A percentile compares a stretch with the other conserved stretches of the same genome.
Conservation (phyloP, 2,888 invertebrate species). For the Hermaeophaga mercurialis region DNA sequence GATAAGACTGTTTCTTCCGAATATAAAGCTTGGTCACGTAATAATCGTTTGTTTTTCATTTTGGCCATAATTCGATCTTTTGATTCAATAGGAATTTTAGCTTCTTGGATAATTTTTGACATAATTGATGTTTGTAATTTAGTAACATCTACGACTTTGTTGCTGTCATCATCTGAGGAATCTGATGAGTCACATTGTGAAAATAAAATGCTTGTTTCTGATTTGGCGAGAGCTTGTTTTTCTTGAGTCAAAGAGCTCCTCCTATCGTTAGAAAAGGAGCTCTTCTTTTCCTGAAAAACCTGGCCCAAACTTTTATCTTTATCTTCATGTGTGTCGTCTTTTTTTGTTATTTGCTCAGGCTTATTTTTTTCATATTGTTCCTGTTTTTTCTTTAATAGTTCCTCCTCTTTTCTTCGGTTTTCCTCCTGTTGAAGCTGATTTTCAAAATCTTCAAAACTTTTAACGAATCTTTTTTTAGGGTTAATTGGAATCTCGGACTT, state of each 20-base stretch:
- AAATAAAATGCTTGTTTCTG: too few relatives aligned
- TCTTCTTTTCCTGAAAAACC: slow-evolving; percentile 3
- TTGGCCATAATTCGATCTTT: slow-evolving; percentile 29
- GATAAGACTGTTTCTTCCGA: slow-evolving; percentile 7
- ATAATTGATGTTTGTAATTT: slow-evolving; percentile 50
- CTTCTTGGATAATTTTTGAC: slow-evolving; percentile 46
- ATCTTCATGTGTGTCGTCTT: neutral
- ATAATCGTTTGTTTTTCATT: slow-evolving; percentile 20
- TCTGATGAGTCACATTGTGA: neutral
- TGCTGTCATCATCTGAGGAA: slow-evolving; percentile 12
- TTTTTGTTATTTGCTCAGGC: neutral
- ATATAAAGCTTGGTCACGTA: slow-evolving; percentile 21
- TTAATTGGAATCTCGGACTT: slow-evolving; percentile 46
- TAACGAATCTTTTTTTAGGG: slow-evolving; percentile 56
- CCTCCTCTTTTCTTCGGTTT: slow-evolving; percentile 30
- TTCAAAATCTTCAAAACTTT: slow-evolving; percentile 56
- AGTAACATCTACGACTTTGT: slow-evolving; percentile 25
- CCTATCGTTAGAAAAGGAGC: neutral
- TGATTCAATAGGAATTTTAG: slow-evolving; percentile 32
- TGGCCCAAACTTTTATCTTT: neutral
- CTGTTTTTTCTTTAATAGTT: slow-evolving; percentile 13
- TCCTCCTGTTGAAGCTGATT: slow-evolving; percentile 38
- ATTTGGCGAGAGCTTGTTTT: neutral
- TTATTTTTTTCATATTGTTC: too few relatives aligned
- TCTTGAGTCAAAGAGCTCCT: slow-evolving; percentile 7